Evolutionary conservation across 2,113 vertebrate genomes (phyloP).

Genomic region (Suricata suricatta): DNA sequence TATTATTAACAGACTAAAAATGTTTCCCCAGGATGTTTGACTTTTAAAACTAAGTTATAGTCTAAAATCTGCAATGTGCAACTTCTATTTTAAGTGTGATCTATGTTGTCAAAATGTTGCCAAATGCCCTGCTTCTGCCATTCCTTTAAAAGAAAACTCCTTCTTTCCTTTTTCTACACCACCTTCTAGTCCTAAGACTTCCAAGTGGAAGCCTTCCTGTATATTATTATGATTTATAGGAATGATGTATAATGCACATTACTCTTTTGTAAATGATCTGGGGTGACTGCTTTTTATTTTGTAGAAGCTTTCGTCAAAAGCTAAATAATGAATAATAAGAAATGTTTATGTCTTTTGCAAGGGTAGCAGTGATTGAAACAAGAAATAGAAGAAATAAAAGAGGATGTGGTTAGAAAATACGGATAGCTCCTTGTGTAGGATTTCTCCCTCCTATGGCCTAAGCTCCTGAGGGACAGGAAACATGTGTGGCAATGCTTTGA

Average conservation of each 20-base stretch:
- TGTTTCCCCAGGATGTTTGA: neutral
- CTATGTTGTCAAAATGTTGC: neutral
- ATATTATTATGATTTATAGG: neutral
- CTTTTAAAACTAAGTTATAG: conserved; percentile 37
- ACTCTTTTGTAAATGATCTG: neutral
- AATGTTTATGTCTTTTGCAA: neutral
- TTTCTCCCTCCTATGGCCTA: neutral
- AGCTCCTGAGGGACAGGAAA: neutral
- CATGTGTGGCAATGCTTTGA: neutral
- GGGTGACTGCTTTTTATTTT: neutral
- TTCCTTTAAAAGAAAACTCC: neutral
- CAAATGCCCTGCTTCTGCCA: neutral
- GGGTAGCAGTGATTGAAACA: neutral
- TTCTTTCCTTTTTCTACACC: neutral
- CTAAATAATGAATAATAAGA: neutral
- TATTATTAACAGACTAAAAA: neutral
- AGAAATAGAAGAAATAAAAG: neutral
- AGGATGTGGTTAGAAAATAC: neutral
- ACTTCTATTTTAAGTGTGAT: conserved; percentile 13
- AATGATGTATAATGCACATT: neutral
- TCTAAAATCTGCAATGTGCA: neutral
- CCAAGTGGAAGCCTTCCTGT: neutral
- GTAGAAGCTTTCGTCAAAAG: conserved; percentile 32
- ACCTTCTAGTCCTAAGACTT: neutral
- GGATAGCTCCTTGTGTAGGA: too few relatives aligned